A percentile compares a stretch with the other conserved stretches of the same genome.
Evolutionary conservation across 35 echinoderm and acorn worm genomes (phyloP).

Genomic region (Stichopus chloronotus): DNA sequence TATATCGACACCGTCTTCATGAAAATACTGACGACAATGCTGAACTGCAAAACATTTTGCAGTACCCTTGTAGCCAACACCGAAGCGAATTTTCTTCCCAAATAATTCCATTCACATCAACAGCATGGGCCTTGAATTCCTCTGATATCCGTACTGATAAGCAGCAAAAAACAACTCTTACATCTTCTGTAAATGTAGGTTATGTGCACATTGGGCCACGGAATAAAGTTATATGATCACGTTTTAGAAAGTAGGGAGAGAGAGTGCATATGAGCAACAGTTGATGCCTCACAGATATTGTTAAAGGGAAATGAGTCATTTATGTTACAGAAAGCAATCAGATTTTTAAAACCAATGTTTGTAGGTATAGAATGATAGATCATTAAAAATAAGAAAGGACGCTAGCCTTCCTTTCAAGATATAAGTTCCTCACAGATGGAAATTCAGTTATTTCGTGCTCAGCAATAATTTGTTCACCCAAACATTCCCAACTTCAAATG

Average conservation of each 20-base stretch:
- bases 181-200: neutral
- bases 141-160: neutral
- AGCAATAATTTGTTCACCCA: too few relatives aligned
- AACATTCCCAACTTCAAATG: too few relatives aligned
- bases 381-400: too few relatives aligned
- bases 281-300: neutral
- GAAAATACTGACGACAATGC: neutral
- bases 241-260: neutral
- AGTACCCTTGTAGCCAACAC: neutral
- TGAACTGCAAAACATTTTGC: conserved; percentile 6
- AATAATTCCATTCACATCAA: neutral
- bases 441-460: too few relatives aligned
- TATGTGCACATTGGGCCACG: neutral
- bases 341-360: too few relatives aligned
- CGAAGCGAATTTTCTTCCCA: neutral
- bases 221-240: neutral
- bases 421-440: too few relatives aligned
- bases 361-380: too few relatives aligned
- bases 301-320: too few relatives aligned
- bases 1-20: neutral
- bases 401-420: too few relatives aligned
- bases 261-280: conserved; percentile 24
- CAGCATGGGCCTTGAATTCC: neutral
- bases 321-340: too few relatives aligned
- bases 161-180: neutral